Percentiles rank a stretch among this genome's conserved stretches.
These are phyloP conservation scores for Allolobophora icterica DNA, from an alignment of 2,888 invertebrate genomes.

Conservation along the genomic window DNA sequence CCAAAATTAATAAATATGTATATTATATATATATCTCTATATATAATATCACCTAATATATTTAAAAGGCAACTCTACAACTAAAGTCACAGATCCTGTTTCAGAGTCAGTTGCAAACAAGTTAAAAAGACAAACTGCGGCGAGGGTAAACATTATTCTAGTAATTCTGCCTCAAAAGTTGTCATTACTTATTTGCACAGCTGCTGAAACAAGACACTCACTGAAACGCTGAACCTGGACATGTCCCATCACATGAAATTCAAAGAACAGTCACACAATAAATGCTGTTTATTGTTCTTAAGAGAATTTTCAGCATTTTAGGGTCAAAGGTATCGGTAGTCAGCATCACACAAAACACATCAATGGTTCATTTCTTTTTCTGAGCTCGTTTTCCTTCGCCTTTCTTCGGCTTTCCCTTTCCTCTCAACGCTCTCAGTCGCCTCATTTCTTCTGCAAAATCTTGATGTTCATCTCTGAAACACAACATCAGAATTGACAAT, in stretches of 20 bases:
- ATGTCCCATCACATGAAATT: neutral
- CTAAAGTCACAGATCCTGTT: neutral
- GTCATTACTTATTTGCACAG: neutral
- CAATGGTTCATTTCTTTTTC: conserved; percentile 47
- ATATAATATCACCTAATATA: too few species aligned
- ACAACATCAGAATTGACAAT: neutral
- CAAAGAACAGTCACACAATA: neutral
- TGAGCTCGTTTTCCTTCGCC: conserved; percentile 51
- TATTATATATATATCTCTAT: too few species aligned
- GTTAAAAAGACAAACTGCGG: neutral
- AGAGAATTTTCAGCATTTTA: neutral
- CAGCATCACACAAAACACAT: neutral
- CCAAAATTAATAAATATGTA: too few species aligned
- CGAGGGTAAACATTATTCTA: neutral
- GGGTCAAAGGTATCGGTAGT: neutral
- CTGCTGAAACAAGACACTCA: neutral
- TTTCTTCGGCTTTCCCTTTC: conserved; percentile 56
- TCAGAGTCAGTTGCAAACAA: neutral
- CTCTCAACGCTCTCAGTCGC: conserved; percentile 53
- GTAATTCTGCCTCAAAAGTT: neutral
- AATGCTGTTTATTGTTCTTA: neutral
- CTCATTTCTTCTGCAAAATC: conserved; percentile 63
- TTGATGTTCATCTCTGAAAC: conserved; percentile 61
- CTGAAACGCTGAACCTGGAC: neutral
- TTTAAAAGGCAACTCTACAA: neutral